Base-by-base conservation (phyloP, 1,140 invertebrate species). In the Nomia melanderi region DNA sequence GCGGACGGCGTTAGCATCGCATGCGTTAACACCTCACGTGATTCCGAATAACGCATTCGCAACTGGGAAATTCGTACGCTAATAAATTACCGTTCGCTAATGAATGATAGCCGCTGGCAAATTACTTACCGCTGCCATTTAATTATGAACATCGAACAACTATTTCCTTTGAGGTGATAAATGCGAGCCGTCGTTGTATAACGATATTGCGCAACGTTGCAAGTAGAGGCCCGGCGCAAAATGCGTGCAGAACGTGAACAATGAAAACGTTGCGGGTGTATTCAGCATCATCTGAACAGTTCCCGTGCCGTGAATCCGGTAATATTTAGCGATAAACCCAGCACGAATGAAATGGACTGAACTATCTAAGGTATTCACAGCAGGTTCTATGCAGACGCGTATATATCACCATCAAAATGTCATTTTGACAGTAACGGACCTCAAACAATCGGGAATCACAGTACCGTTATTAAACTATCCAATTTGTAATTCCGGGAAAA, bases 301-400 rank as follows among this genome's bases (percentile, higher is more conserved):
- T 78, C 53, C 63, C 56, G 67, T 29, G 62, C 20, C 33, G 56
- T 69, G 77, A 78, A 67, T 82, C 79, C 53, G 63, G 63, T 65
- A 83, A 78, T 83, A 83, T 82, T 82, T 78, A 82, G 65, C 74
- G 80, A 82, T 83, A 82, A 78, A 82, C 75, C n/a, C 79, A 57
- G 72, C 41, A 47, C 64, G 29, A 67, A 44, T 75, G 80, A 83
- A 78, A 82, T 82, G 76, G 76, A 74, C 67, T 79, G 75, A 78
- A 75, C 76, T 78, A 82, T 83, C 80, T 83, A 69, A 82, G 70
- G 60, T 78, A 82, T 83, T 82, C 67, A 74, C 74, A 82, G 81
- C 81, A 78, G 62, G n/a, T 63, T 17, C 50, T 14, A 12, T 7
- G 20, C 27, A 60, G n/a, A 56, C 50, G 39, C n/a, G 17, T 27